phyloP scores from a whole-genome alignment of 2,113 vertebrate genomes.

The Mellivora capensis region DNA sequence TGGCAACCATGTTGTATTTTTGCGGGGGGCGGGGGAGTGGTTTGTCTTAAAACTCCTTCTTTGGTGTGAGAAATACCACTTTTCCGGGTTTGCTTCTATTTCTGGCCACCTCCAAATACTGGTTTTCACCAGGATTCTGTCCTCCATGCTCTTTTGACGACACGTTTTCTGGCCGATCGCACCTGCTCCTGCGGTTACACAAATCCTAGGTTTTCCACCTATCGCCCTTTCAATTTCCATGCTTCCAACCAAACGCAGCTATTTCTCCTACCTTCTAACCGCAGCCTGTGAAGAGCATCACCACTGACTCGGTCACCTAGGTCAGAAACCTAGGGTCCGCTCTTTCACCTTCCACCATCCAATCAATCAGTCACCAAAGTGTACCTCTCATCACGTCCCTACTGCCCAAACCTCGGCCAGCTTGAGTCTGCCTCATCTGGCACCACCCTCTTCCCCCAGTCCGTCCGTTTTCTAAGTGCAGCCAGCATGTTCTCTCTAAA shows the following conservation, averaged over 20 bases:
- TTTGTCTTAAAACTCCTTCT: neutral
- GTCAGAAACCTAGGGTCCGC: neutral
- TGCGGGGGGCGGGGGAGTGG: too few relatives aligned
- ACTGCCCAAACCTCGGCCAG: neutral
- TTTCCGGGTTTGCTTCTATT: neutral
- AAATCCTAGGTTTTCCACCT: neutral
- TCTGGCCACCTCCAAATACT: neutral
- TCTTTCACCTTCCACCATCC: neutral
- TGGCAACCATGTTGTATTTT: neutral
- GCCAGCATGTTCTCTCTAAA: neutral
- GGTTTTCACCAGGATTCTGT: neutral
- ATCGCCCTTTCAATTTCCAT: neutral
- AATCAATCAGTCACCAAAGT: neutral
- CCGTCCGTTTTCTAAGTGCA: neutral
- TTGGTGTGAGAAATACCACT: neutral
- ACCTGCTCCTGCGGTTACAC: neutral
- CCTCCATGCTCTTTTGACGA: neutral
- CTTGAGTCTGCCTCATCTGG: neutral
- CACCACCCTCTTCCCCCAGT: neutral
- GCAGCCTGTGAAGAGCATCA: neutral
- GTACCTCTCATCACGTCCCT: neutral
- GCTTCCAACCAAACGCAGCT: neutral
- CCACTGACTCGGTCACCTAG: neutral
- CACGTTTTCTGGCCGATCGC: neutral
- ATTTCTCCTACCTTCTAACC: neutral